A percentile compares a stretch with the other conserved stretches of the same genome.
phyloP scores from a whole-genome alignment of 2,888 invertebrate species.

The Tenodera sinensis region DNA sequence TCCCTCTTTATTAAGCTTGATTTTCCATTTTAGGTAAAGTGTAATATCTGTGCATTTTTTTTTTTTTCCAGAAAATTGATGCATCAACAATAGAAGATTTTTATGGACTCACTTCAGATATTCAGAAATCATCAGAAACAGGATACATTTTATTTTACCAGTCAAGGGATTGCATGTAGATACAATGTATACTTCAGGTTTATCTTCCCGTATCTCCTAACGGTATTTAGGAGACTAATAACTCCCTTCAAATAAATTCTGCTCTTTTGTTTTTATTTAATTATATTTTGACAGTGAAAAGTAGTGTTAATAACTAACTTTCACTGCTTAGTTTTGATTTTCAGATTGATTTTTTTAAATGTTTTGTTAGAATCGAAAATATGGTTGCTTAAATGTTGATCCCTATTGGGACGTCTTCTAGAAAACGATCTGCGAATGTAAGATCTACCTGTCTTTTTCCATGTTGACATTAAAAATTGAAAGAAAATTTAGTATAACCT shows the following conservation, averaged over 20 bases:
- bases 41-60: slow-evolving; percentile 27
- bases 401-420: no score
- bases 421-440: no score
- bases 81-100: slow-evolving; percentile 99
- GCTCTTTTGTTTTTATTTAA: not conserved
- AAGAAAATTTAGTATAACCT: not conserved
- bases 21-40: no score
- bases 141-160: slow-evolving; percentile 99
- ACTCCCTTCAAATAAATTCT: not conserved
- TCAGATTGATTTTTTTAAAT: no score
- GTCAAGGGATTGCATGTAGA: slow-evolving; percentile 68
- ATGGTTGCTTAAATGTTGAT: no score
- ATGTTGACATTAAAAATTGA: not conserved
- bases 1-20: not conserved
- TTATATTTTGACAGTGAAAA: not conserved
- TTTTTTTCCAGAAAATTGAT: slow-evolving; percentile 87
- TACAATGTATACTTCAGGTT: not conserved
- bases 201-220: not conserved
- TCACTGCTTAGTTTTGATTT: no score
- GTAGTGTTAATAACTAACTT: no score
- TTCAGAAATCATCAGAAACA: slow-evolving; percentile 98
- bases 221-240: not conserved
- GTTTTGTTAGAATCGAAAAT: no score
- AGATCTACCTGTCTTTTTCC: no score
- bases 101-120: slow-evolving; percentile 96